phyloP scores from a whole-genome alignment of 2,797 vertebrate species.

The Phylloscopus collybita region DNA sequence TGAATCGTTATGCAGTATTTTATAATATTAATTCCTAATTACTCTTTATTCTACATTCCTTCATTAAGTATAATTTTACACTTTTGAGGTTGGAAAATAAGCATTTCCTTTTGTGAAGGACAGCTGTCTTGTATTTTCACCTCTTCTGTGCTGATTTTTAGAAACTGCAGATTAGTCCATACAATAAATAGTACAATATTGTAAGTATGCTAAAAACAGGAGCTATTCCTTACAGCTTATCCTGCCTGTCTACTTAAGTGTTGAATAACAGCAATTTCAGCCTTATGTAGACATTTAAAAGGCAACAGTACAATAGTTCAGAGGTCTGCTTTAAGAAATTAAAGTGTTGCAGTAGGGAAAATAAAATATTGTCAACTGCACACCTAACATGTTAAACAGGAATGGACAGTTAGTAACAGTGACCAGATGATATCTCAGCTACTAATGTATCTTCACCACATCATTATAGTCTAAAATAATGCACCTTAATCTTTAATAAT shows the following conservation, averaged over 20 bases:
- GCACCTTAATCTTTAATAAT: slow-evolving; percentile 39
- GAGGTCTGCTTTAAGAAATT: neutral
- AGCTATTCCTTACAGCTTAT: neutral
- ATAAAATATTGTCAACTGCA: neutral
- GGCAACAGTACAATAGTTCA: neutral
- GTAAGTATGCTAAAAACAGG: neutral
- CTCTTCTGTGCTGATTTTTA: neutral
- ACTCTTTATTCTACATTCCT: neutral
- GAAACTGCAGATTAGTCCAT: neutral
- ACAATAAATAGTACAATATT: neutral
- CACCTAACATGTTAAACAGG: neutral
- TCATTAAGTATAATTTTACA: neutral
- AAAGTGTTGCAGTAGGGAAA: neutral
- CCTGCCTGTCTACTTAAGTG: neutral
- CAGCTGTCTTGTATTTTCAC: neutral
- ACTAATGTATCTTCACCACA: neutral
- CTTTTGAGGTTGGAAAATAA: neutral
- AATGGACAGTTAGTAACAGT: neutral
- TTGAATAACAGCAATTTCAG: neutral
- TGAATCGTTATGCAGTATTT: neutral
- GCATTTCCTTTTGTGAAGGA: neutral
- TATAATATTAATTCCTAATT: neutral
- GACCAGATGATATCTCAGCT: neutral
- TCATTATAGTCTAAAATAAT: neutral
- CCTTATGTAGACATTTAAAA: neutral